phyloP scores from a whole-genome alignment of 2,797 vertebrate species.

The Stomatorhinus walkeri region DNA sequence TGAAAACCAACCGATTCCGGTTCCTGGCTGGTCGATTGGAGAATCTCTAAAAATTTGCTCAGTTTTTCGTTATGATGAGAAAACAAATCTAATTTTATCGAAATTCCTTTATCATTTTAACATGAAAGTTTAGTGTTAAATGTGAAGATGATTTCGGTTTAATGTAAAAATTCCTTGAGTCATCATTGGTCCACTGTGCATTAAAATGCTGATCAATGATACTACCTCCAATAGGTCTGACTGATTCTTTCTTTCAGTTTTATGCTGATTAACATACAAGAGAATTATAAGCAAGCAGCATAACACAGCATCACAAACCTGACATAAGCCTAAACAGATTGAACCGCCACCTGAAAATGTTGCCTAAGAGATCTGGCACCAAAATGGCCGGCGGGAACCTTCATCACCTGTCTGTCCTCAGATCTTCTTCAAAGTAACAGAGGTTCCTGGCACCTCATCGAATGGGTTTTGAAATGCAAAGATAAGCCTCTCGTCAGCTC shows the following conservation, averaged over 20 bases:
- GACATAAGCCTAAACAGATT: background rate
- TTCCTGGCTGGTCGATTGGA: background rate
- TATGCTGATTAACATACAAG: background rate
- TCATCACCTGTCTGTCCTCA: slow-evolving; percentile 24
- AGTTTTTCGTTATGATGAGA: background rate
- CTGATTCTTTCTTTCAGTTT: slow-evolving; percentile 3
- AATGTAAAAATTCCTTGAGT: background rate
- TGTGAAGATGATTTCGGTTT: background rate
- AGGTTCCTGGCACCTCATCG: slow-evolving; percentile 28
- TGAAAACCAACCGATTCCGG: background rate
- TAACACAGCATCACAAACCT: background rate
- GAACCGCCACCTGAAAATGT: background rate
- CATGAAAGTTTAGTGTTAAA: background rate
- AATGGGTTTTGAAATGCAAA: slow-evolving; percentile 35
- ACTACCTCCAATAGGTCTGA: background rate
- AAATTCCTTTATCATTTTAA: background rate
- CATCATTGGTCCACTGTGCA: background rate
- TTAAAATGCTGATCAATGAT: background rate
- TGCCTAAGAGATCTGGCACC: background rate
- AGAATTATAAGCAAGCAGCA: background rate
- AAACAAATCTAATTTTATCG: background rate
- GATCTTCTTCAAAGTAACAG: slow-evolving; percentile 35
- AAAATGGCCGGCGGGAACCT: slow-evolving; percentile 1
- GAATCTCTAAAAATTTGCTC: background rate
- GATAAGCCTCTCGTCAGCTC: slow-evolving; percentile 30